phyloP scores from a whole-genome alignment of 2,888 invertebrate genomes.

The Lepidochrysops patricia region DNA sequence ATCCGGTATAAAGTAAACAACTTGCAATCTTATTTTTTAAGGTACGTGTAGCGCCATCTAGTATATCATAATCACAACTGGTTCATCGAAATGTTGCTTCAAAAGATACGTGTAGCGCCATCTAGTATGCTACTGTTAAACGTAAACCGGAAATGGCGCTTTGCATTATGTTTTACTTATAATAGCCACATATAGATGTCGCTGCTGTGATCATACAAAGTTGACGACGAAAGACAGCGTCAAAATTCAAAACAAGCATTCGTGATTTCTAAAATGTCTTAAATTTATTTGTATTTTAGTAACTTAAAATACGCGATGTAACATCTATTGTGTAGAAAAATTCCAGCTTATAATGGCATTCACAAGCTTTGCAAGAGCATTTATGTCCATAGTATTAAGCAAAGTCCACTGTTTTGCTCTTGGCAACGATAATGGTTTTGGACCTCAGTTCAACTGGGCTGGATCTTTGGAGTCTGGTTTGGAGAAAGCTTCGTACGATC shows the following conservation, averaged over 20 bases:
- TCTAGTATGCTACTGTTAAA: conserved; percentile 8
- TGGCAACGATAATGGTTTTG: conserved; percentile 59
- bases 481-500: conserved; percentile 50
- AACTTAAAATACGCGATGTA: conserved; percentile 36
- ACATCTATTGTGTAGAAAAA: conserved; percentile 17
- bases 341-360: conserved; percentile 37
- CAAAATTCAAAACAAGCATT: conserved; percentile 4
- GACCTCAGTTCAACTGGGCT: conserved; percentile 60
- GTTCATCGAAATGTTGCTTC: too few species aligned
- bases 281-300: conserved; percentile 25
- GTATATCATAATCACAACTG: too few species aligned
- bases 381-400: conserved; percentile 41
- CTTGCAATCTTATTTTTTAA: too few species aligned
- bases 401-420: conserved; percentile 39
- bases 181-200: conserved; percentile 21
- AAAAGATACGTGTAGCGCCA: conserved; percentile 15
- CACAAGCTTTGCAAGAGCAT: conserved; percentile 41
- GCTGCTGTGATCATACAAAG: not conserved
- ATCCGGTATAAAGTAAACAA: too few species aligned
- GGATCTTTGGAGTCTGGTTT: conserved; percentile 59
- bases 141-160: not conserved
- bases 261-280: conserved; percentile 16
- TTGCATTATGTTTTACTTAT: not conserved
- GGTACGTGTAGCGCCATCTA: conserved; percentile 19
- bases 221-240: not conserved